phyloP scores from a whole-genome alignment of 2,797 vertebrate species.

The Valencia hispanica region DNA sequence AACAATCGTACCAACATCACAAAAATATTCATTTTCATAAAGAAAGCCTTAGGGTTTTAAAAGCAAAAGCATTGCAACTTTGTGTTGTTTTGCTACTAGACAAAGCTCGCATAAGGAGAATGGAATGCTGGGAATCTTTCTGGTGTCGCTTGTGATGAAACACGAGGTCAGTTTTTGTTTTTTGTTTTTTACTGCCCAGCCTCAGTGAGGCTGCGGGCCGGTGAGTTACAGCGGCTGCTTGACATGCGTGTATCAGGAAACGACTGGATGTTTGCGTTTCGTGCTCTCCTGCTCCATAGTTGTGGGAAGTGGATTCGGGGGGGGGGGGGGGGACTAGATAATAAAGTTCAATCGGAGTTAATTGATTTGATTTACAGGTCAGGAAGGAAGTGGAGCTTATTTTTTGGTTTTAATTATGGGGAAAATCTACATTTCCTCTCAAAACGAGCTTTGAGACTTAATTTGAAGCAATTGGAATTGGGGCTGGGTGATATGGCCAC shows the following conservation, averaged over 20 bases:
- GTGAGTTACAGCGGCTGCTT: slow-evolving; percentile 27
- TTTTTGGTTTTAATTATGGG: slow-evolving; percentile 10
- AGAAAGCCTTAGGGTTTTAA: neutral
- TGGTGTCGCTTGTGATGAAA: slow-evolving; percentile 29
- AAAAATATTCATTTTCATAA: neutral
- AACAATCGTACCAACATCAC: slow-evolving; percentile 2
- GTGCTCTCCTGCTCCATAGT: slow-evolving; percentile 6
- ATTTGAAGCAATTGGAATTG: neutral
- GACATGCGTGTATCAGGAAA: slow-evolving; percentile 14
- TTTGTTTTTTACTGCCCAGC: slow-evolving; percentile 3
- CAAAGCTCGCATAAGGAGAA: neutral
- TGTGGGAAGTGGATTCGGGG: slow-evolving; percentile 1
- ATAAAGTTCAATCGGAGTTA: slow-evolving; percentile 9
- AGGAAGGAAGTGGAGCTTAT: neutral
- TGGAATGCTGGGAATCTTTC: slow-evolving; percentile 1
- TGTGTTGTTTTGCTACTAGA: neutral
- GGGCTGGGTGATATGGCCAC: no score
- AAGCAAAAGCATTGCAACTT: neutral
- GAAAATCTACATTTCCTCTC: slow-evolving; percentile 11
- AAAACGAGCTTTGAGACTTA: neutral
- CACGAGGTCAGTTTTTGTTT: slow-evolving; percentile 10
- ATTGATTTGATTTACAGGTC: slow-evolving; percentile 13
- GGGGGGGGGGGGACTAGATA: neutral
- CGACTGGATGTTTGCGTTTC: neutral
- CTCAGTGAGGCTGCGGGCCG: slow-evolving; percentile 13